Evolutionary conservation across 2,113 vertebrate species (phyloP), one percentile per base, ranked within the genome.

Genomic region (Brachirus orientalis): DNA sequence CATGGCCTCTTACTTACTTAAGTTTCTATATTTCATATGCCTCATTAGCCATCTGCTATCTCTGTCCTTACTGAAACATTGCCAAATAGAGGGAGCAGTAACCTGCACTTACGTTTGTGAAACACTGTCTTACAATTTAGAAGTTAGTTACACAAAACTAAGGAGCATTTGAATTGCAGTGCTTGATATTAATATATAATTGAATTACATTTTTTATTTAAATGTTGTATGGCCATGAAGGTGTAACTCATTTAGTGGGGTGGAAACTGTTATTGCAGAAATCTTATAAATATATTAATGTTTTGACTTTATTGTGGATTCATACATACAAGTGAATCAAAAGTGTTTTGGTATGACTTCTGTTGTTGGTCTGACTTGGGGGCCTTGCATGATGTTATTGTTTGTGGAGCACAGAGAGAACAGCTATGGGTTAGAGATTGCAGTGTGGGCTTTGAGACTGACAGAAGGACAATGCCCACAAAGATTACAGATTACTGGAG

Each of bases 401-500:
- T 77, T 66, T 62, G 55, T 6, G 13, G 22, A 72, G 47, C 38
- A 12, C 18, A 3, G 47, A 69, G 50, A 45, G 45, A 82, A 83
- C 74, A 77, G 75, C 78, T 86, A 75, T 19, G 38, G 59, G 45
- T 72, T 61, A 80, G 75, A 59, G 75, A 59, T 79, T 73, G 76
- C 13, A 38, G 54, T 19, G 60, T 69, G 60, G 72, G 28, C 58
- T 17, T 63, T 47, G 50, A 43, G 74, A 65, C 16, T 12, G 48
- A 51, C 6, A 46, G 67, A 69, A 75, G 72, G 66, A 73, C 77
- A 33, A 63, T 69, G 6, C 75, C 82, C 71, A 79, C 75, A 17
- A 77, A 82, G 83, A 80, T 85, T 79, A 79, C 69, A 82, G 85
- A 84, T 88, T 84, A 84, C 72, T 20, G 75, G 75, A 68, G 63